Evolutionary conservation across 1,140 invertebrate genomes (phyloP).

Genomic region (Drosophila hydei): DNA sequence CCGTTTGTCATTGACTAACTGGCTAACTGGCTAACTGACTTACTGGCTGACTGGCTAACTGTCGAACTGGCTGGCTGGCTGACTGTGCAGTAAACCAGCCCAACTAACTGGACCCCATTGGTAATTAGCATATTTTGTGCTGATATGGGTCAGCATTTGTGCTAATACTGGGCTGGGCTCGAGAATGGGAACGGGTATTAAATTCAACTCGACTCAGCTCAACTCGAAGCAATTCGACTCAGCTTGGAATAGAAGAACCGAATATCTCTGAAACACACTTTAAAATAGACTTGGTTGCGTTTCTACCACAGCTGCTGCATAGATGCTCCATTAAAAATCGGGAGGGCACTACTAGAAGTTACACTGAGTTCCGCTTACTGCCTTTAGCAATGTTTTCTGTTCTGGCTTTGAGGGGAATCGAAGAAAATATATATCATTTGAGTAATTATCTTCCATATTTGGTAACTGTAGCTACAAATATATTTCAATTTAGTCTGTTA

Average conservation of each 20-base stretch:
- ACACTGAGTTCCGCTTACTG: too few species aligned
- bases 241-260: not conserved
- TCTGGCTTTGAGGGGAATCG: too few species aligned
- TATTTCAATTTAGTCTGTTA: too few species aligned
- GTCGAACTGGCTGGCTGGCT: conserved; percentile 35
- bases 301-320: too few species aligned
- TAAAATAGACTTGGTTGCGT: too few species aligned
- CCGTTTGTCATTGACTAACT: conserved; percentile 20
- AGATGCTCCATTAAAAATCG: too few species aligned
- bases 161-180: conserved; percentile 66
- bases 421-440: too few species aligned
- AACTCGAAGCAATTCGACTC: not conserved
- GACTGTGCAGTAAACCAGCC: conserved; percentile 21
- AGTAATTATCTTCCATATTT: too few species aligned
- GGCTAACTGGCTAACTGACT: conserved; percentile 37
- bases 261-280: too few species aligned
- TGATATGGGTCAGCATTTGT: conserved; percentile 76
- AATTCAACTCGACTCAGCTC: not conserved
- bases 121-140: conserved; percentile 79
- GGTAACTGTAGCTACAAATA: too few species aligned
- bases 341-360: too few species aligned
- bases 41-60: conserved; percentile 1
- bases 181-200: conserved; percentile 11
- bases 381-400: too few species aligned
- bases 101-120: conserved; percentile 30